Percentiles rank a stretch among this genome's conserved stretches.
phyloP scores from a whole-genome alignment of 2,797 vertebrate genomes.

The Heliangelus exortis region DNA sequence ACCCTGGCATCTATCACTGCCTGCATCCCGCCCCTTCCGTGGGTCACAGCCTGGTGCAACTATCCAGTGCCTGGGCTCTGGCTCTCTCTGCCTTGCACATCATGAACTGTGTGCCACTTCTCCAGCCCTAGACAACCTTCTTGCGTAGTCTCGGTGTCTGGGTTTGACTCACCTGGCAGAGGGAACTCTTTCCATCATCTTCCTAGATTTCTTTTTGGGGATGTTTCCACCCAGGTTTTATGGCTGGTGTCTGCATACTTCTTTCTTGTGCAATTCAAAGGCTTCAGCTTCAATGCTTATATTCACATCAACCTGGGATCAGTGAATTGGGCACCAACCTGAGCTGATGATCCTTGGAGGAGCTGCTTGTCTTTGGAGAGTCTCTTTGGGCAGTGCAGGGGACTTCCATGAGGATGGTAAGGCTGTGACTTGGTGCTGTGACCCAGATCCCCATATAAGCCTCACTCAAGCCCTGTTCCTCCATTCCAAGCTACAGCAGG shows the following conservation, averaged over 20 bases:
- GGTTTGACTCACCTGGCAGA: not conserved
- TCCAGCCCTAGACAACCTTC: not conserved
- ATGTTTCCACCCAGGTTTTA: not conserved
- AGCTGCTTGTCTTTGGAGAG: not conserved
- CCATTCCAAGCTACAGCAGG: not conserved
- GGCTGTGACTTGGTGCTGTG: not conserved
- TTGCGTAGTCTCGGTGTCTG: not conserved
- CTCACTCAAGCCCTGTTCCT: not conserved
- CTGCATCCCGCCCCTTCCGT: constrained; percentile 40
- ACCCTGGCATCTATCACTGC: constrained; percentile 54
- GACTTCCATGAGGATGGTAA: not conserved
- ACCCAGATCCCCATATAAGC: accelerated
- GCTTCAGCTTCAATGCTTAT: not conserved
- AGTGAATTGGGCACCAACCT: not conserved
- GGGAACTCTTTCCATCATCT: not conserved
- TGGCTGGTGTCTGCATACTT: not conserved
- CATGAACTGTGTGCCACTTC: accelerated
- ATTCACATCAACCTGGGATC: not conserved
- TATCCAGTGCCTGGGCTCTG: not conserved
- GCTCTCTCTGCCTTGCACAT: not conserved
- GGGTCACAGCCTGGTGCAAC: not conserved
- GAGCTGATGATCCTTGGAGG: not conserved
- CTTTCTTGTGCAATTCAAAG: not conserved
- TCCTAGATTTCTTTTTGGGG: not conserved
- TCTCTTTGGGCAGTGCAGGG: not conserved